Percentiles rank a stretch among this genome's conserved stretches.
Conservation (phyloP, 2,797 vertebrate genomes). For the Malacoraja senta region DNA sequence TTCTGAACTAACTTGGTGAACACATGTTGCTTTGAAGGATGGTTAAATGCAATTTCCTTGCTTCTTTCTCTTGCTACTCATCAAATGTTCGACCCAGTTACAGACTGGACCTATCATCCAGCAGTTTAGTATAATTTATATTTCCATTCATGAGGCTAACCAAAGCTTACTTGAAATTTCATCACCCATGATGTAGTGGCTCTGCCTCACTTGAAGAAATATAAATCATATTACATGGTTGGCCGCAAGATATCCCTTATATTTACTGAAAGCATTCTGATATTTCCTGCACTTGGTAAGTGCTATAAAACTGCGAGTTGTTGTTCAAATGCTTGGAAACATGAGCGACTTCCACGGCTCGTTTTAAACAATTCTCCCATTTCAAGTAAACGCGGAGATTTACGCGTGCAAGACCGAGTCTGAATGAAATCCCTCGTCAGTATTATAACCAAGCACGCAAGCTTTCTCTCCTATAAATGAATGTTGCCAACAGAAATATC, state of each 20-base stretch:
- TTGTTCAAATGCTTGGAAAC: not conserved
- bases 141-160: slow-evolving; percentile 30
- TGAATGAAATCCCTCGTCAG: not conserved
- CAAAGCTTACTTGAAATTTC: slow-evolving; percentile 27
- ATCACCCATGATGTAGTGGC: slow-evolving; percentile 27
- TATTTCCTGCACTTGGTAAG: slow-evolving; percentile 20
- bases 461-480: not conserved
- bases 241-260: slow-evolving; percentile 20
- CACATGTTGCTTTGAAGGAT: not conserved
- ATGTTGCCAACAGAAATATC: slow-evolving; percentile 22
- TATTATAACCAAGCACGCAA: not conserved
- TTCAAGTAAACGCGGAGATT: not conserved
- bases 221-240: slow-evolving; percentile 29
- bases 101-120: not conserved
- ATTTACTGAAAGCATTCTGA: slow-evolving; percentile 15
- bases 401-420: not conserved
- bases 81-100: not conserved
- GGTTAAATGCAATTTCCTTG: not conserved
- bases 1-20: not conserved
- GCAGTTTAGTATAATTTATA: slow-evolving; percentile 31
- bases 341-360: not conserved
- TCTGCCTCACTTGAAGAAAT: slow-evolving; percentile 18
- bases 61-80: not conserved
- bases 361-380: not conserved
- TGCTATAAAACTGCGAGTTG: not conserved